Base-by-base conservation (phyloP, 2,797 vertebrate species). In the Babyrousa celebensis region DNA sequence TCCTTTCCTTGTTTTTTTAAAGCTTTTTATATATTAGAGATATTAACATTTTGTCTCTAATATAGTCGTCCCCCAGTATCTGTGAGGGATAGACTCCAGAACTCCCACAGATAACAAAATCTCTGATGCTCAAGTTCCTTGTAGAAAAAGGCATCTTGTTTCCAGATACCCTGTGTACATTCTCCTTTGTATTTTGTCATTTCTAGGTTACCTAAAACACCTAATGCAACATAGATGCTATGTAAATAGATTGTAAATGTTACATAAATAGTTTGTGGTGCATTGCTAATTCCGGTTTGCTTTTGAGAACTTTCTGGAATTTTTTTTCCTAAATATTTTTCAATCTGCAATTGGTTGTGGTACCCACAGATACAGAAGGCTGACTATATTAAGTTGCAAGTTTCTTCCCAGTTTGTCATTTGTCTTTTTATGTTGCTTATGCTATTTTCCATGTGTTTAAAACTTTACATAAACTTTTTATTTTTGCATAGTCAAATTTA, bases 401-500 rank as follows among this genome's bases (percentile, higher is more conserved):
- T 71, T 43, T 83, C 68, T 25, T 6, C 56, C 48, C 27, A 65
- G 48, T 87, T 86, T 93, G 77, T 88, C 58, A 85, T 88, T 89
- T 91, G 63, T 79, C 36, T 79, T 72, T 94, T 85, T 84, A 75
- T 14, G 80, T 94, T 91, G 60, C 77, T 90, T 92, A 29, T 75
- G 40, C 52, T 91, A 87, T 85, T 93, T 89, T 62, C 60, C 3
- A 72, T 83, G 65, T 20, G 65, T 94, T 86, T 92, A 71, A 89
- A 29, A 25, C 70, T 93, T 79, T 82, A 77, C 36, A 36, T 29
- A 65, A 83, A 87, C 27, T 77, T 85, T 80, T 52, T 93, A 36
- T 70, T 91, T 92, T 93, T 95, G 6, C 18, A 18, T 93, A 88
- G 72, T 92, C 29, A 94, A 65, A 91, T 91, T 74, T 93, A 85